These are phyloP conservation scores for Notospermus geniculatus DNA, from an alignment of 1,140 invertebrate genomes.

Conservation along the genomic window DNA sequence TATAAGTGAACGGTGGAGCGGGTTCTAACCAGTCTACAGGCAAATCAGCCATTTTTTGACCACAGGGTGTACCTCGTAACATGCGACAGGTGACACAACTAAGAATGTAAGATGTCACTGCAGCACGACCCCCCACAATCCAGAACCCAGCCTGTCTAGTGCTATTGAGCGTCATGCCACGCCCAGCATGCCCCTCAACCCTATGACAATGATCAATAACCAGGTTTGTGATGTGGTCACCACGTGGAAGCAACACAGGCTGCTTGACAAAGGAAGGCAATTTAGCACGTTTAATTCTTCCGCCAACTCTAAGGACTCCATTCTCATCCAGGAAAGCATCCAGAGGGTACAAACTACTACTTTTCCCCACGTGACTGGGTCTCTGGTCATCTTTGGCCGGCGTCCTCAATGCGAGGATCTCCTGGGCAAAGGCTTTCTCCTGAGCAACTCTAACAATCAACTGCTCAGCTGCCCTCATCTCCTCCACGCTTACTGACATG, in stretches of 20 bases:
- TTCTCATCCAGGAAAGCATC: conserved; percentile 19
- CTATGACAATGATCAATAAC: conserved; percentile 15
- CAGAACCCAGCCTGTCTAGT: conserved; percentile 19
- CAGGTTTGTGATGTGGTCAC: conserved; percentile 10
- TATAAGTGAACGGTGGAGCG: conserved; percentile 13
- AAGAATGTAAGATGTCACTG: conserved; percentile 10
- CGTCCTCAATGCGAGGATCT: conserved; percentile 1
- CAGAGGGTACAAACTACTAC: conserved; percentile 7
- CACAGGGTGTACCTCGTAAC: not conserved
- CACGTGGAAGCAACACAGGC: conserved; percentile 16
- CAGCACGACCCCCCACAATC: conserved; percentile 10
- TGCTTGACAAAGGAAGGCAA: conserved; percentile 6
- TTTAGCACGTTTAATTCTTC: conserved; percentile 7
- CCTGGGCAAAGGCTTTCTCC: not conserved
- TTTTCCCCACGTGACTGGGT: not conserved
- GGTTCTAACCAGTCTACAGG: conserved; percentile 18
- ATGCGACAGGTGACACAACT: conserved; percentile 18
- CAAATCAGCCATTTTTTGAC: conserved; percentile 18
- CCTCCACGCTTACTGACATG: conserved; percentile 1
- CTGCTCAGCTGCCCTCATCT: not conserved
- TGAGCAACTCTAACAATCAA: conserved; percentile 13
- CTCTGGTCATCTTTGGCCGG: too few relatives aligned
- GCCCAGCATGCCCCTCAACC: conserved; percentile 11
- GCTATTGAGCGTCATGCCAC: conserved; percentile 16
- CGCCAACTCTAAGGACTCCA: conserved; percentile 14